Conservation (phyloP, 1,140 invertebrate genomes). For the Microplitis demolitor region DNA sequence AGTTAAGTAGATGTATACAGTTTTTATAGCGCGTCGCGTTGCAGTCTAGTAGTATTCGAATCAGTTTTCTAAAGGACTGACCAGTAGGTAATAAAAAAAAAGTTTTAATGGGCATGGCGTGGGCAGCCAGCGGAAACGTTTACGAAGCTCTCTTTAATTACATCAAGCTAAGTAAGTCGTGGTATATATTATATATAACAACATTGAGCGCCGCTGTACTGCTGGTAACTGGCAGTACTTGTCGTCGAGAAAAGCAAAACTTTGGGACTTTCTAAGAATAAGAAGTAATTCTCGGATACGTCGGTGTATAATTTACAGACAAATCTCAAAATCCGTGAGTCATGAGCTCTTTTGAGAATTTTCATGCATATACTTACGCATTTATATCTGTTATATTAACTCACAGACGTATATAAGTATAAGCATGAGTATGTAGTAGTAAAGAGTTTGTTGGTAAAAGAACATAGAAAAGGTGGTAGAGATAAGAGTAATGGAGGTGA, state of each 20-base stretch:
- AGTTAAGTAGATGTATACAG: too few species aligned
- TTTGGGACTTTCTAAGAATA: too few species aligned
- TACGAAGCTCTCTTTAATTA: conserved; percentile 34
- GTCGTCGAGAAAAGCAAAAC: too few species aligned
- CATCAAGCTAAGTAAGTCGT: neutral
- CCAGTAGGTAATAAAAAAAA: conserved; percentile 24
- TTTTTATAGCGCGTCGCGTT: too few species aligned
- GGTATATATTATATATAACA: neutral
- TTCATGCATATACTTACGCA: too few species aligned
- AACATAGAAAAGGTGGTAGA: neutral
- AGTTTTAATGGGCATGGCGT: conserved; percentile 34
- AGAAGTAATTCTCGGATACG: too few species aligned
- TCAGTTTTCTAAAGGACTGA: conserved; percentile 8
- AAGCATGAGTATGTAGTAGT: too few species aligned
- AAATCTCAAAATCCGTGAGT: too few species aligned
- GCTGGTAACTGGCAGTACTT: neutral
- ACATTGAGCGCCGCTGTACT: neutral
- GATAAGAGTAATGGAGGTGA: neutral
- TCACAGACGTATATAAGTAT: too few species aligned
- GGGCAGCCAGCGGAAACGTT: conserved; percentile 32
- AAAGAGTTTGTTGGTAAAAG: neutral
- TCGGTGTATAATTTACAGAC: too few species aligned
- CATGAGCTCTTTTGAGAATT: too few species aligned
- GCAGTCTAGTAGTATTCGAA: neutral
- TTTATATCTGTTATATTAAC: too few species aligned